Evolutionary conservation across 2,113 vertebrate species (phyloP).

Genomic region (Castor canadensis): DNA sequence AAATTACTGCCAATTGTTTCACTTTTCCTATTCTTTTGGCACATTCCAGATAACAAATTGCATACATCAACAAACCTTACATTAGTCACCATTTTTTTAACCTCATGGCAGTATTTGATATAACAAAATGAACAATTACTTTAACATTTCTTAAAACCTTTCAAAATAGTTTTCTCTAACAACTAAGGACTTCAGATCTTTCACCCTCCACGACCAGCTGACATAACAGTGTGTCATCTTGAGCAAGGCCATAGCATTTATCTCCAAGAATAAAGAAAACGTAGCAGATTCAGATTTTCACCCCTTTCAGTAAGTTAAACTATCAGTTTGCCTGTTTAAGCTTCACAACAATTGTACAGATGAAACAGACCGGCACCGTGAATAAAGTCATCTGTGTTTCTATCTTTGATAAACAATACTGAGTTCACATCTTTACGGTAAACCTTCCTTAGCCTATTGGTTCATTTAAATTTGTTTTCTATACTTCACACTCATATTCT

Average conservation of each 20-base stretch:
- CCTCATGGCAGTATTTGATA: neutral
- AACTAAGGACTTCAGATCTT: neutral
- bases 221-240: neutral
- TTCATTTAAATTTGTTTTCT: constrained; percentile 15
- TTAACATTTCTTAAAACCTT: neutral
- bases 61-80: neutral
- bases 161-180: neutral
- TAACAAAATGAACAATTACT: neutral
- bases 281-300: neutral
- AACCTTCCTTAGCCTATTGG: neutral
- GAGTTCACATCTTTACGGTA: neutral
- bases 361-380: neutral
- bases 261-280: constrained; percentile 13
- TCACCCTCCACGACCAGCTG: neutral
- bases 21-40: neutral
- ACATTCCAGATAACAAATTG: constrained; percentile 21
- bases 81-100: neutral
- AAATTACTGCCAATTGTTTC: neutral
- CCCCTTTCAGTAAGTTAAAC: neutral
- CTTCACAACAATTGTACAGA: neutral
- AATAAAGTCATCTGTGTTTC: neutral
- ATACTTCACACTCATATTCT: neutral
- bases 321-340: neutral
- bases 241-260: neutral
- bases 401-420: neutral